Conservation (phyloP, 2,888 invertebrate species). For the Lysandra coridon region DNA sequence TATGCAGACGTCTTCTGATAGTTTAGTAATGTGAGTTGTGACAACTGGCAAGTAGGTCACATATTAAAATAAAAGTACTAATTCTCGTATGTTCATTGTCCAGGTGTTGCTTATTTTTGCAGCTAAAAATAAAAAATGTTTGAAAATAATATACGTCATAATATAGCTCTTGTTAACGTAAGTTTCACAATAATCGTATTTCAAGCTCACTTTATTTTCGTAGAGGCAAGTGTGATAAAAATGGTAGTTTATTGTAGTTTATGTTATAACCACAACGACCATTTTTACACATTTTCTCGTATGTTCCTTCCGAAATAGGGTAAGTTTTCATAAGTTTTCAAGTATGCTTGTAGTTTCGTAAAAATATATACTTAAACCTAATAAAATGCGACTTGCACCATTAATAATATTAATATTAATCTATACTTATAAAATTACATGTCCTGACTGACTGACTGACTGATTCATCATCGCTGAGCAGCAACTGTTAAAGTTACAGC, state of each 20-base stretch:
- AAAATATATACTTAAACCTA: too few species aligned
- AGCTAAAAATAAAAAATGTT: background rate
- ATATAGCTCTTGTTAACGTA: background rate
- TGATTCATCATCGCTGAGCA: too few species aligned
- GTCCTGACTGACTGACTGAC: too few species aligned
- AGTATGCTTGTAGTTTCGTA: background rate
- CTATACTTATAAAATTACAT: too few species aligned
- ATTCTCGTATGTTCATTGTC: background rate
- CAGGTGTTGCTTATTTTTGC: background rate
- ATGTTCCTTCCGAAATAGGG: background rate
- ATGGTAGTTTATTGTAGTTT: background rate
- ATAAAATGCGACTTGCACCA: background rate
- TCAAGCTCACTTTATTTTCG: slow-evolving; percentile 6
- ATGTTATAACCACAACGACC: background rate
- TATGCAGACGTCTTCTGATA: background rate
- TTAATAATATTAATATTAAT: background rate
- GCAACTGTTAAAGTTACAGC: too few species aligned
- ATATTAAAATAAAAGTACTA: background rate
- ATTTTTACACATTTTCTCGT: background rate
- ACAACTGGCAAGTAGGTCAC: background rate
- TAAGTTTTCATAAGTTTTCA: background rate
- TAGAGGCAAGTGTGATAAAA: slow-evolving; percentile 5
- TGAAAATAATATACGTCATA: background rate
- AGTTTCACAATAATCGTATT: background rate
- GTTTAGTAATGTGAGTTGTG: background rate